phyloP scores from a whole-genome alignment of 2,888 invertebrate genomes.

The Hypolimnas misippus region DNA sequence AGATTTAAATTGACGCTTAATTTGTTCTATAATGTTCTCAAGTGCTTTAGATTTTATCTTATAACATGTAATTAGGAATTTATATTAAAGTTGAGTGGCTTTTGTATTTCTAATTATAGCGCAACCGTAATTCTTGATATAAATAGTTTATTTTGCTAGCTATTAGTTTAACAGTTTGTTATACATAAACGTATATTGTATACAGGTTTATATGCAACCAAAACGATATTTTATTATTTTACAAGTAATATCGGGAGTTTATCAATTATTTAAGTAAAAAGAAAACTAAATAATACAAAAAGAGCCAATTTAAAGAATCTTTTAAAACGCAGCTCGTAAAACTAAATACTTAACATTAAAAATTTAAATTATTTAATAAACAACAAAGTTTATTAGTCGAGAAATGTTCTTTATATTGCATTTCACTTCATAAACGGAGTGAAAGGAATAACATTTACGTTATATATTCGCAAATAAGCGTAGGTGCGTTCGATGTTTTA shows the following conservation, averaged over 20 bases:
- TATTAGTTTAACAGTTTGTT: too few relatives aligned
- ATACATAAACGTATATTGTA: too few relatives aligned
- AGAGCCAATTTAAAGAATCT: too few relatives aligned
- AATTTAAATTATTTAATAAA: neutral
- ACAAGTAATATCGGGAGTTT: too few relatives aligned
- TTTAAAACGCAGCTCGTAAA: too few relatives aligned
- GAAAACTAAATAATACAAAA: too few relatives aligned
- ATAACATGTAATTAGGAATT: neutral
- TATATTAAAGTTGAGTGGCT: neutral
- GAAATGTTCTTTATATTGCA: neutral
- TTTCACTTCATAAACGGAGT: constrained; percentile 6
- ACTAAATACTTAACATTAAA: neutral
- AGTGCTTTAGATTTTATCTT: constrained; percentile 6
- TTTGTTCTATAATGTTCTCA: neutral
- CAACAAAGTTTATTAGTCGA: neutral
- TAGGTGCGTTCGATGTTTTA: constrained; percentile 1
- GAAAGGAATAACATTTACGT: constrained; percentile 3
- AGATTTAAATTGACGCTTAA: constrained; percentile 15
- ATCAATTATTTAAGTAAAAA: too few relatives aligned
- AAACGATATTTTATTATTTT: too few relatives aligned
- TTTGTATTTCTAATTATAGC: neutral
- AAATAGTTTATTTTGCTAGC: too few relatives aligned
- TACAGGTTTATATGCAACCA: too few relatives aligned
- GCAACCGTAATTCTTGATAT: neutral
- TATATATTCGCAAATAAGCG: constrained; percentile 1